Percentiles rank a stretch among this genome's conserved stretches.
phyloP scores from a whole-genome alignment of 1,140 invertebrate genomes.

The Zaprionus gabonicus region DNA sequence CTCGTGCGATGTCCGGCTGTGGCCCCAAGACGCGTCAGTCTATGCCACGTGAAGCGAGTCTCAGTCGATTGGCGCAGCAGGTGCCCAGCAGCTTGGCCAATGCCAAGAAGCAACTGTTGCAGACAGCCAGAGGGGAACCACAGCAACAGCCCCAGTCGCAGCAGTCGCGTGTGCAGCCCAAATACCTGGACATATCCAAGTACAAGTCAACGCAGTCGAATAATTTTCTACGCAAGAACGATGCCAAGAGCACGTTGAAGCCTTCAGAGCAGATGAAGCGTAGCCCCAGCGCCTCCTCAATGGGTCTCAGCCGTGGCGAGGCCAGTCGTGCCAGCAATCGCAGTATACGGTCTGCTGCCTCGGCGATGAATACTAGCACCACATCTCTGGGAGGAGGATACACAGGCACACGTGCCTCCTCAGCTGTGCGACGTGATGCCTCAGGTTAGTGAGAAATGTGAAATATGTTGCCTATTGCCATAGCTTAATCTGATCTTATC shows the following conservation, averaged over 20 bases:
- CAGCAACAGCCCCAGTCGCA: conserved; percentile 25
- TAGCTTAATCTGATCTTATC: neutral
- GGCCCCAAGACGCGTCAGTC: conserved; percentile 68
- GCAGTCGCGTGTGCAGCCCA: conserved; percentile 70
- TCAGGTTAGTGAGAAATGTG: conserved; percentile 54
- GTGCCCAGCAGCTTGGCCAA: conserved; percentile 81
- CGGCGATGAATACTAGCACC: conserved; percentile 75
- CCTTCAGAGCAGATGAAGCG: conserved; percentile 77
- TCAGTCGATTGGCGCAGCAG: conserved; percentile 77
- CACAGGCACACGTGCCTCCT: conserved; percentile 59
- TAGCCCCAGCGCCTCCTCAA: conserved; percentile 80
- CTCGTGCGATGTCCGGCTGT: conserved; percentile 49
- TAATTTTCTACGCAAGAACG: conserved; percentile 86
- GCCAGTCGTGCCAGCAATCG: conserved; percentile 74
- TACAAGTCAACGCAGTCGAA: conserved; percentile 85
- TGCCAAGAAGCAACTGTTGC: conserved; percentile 82
- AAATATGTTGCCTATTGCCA: neutral
- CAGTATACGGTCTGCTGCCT: conserved; percentile 70
- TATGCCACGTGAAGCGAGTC: conserved; percentile 82
- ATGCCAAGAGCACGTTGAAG: conserved; percentile 86
- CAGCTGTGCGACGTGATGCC: conserved; percentile 71
- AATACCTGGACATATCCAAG: conserved; percentile 87
- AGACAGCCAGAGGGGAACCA: conserved; percentile 60
- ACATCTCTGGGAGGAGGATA: conserved; percentile 58
- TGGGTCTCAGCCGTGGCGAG: conserved; percentile 72